Conservation (phyloP, 2,888 invertebrate species). For the Biston betularia region DNA sequence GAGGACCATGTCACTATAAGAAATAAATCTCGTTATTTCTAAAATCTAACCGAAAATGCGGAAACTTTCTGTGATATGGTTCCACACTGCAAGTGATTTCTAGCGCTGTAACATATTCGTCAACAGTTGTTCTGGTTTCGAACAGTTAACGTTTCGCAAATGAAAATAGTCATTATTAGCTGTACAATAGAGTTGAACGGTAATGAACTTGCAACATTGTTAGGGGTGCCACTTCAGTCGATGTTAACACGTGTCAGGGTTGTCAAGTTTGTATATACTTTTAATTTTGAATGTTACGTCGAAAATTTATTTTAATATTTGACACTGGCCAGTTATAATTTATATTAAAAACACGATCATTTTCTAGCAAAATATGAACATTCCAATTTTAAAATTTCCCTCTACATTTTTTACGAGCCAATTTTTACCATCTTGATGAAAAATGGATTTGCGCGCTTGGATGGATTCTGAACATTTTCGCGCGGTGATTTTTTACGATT, state of each 20-base stretch:
- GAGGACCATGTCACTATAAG: slow-evolving; percentile 19
- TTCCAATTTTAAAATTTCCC: no score
- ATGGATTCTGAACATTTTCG: no score
- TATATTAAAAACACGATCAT: no score
- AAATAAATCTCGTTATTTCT: neutral
- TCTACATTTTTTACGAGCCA: no score
- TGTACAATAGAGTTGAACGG: slow-evolving; percentile 43
- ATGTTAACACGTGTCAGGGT: slow-evolving; percentile 46
- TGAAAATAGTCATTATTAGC: slow-evolving; percentile 46
- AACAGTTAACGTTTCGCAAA: slow-evolving; percentile 40
- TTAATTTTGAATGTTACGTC: neutral
- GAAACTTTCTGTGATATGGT: slow-evolving; percentile 14
- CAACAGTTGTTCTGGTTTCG: slow-evolving; percentile 49
- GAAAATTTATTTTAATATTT: neutral
- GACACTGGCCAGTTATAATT: no score
- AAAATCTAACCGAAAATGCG: neutral
- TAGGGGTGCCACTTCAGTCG: slow-evolving; percentile 27
- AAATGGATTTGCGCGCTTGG: no score
- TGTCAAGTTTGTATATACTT: slow-evolving; percentile 32
- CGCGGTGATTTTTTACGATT: no score
- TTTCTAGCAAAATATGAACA: no score
- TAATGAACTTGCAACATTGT: slow-evolving; percentile 39
- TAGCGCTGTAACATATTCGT: slow-evolving; percentile 49
- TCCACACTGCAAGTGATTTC: neutral
- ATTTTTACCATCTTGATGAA: no score